Evolutionary conservation across 2,888 invertebrate genomes (phyloP).

Genomic region (Spialia ferax): DNA sequence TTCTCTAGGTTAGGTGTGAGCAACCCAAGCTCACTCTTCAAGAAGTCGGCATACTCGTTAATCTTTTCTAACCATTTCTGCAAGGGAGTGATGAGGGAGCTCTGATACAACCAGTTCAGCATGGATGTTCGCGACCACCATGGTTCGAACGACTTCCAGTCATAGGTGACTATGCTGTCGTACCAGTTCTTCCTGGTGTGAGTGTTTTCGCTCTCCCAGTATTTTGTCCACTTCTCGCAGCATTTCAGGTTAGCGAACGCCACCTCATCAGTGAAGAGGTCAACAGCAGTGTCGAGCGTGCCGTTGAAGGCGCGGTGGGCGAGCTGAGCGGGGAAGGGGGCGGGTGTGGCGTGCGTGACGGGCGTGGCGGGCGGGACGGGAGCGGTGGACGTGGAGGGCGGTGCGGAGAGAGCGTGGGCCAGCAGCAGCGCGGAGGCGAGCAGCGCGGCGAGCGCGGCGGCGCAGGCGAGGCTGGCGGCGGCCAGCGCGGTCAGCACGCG

Average conservation of each 20-base stretch:
- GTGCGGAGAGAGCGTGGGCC: conserved; percentile 48
- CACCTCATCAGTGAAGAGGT: conserved; percentile 48
- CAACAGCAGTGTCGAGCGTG: conserved; percentile 50
- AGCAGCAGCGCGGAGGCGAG: conserved; percentile 58
- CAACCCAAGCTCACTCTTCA: conserved; percentile 40
- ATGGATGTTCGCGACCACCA: conserved; percentile 68
- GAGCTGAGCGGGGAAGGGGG: conserved; percentile 40
- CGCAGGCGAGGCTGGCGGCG: conserved; percentile 47
- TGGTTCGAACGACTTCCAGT: conserved; percentile 60
- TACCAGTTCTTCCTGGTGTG: conserved; percentile 53
- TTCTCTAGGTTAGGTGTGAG: conserved; percentile 17
- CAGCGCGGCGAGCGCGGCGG: conserved; percentile 50
- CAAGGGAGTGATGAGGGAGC: conserved; percentile 69
- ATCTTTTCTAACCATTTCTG: conserved; percentile 73
- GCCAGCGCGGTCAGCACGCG: conserved; percentile 47
- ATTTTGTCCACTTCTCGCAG: conserved; percentile 65
- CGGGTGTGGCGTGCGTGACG: conserved; percentile 41
- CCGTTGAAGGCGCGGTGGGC: conserved; percentile 46
- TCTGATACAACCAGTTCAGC: conserved; percentile 70
- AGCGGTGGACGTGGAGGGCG: conserved; percentile 42
- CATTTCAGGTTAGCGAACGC: conserved; percentile 52
- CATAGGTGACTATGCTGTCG: conserved; percentile 53
- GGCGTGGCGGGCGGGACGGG: conserved; percentile 48
- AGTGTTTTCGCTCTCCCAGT: conserved; percentile 52
- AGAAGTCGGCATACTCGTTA: conserved; percentile 58